These are phyloP conservation scores for Embidobia sp. DNA, from an alignment of 2,888 invertebrate species.

Conservation along the genomic window DNA sequence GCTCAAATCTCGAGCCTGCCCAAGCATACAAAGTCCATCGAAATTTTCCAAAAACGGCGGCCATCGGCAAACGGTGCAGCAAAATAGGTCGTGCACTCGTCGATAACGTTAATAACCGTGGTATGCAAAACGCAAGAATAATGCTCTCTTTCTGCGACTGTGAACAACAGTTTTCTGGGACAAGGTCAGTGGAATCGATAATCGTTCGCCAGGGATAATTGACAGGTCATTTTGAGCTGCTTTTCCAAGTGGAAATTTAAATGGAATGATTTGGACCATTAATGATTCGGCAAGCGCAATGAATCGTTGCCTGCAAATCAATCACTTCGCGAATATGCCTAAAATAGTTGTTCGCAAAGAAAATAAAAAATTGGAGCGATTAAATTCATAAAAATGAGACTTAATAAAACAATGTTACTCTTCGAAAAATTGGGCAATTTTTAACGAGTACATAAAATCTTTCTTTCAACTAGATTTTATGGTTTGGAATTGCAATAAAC, in stretches of 20 bases:
- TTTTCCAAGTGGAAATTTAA: slow-evolving; percentile 16
- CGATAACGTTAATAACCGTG: slow-evolving; percentile 23
- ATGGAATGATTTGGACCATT: slow-evolving; percentile 7
- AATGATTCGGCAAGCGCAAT: slow-evolving; percentile 9
- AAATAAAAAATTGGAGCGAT: not conserved
- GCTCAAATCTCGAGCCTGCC: no score
- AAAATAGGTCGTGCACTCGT: slow-evolving; percentile 19
- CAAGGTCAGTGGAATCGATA: slow-evolving; percentile 58
- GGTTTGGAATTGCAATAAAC: no score
- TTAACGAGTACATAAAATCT: no score
- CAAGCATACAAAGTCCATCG: slow-evolving; percentile 29
- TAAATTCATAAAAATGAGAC: no score
- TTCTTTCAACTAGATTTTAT: no score
- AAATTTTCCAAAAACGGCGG: slow-evolving; percentile 16
- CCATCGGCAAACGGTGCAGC: slow-evolving; percentile 5
- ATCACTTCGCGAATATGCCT: not conserved
- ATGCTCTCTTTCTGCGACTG: slow-evolving; percentile 39
- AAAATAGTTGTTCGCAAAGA: not conserved
- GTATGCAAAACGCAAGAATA: slow-evolving; percentile 25
- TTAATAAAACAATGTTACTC: no score
- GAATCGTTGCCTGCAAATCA: no score
- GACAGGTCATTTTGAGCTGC: slow-evolving; percentile 39
- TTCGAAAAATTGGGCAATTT: no score
- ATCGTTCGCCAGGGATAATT: slow-evolving; percentile 27
- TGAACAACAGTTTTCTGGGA: slow-evolving; percentile 47